Conservation (phyloP, 2,888 invertebrate genomes). For the Eretmocerus hayati region DNA sequence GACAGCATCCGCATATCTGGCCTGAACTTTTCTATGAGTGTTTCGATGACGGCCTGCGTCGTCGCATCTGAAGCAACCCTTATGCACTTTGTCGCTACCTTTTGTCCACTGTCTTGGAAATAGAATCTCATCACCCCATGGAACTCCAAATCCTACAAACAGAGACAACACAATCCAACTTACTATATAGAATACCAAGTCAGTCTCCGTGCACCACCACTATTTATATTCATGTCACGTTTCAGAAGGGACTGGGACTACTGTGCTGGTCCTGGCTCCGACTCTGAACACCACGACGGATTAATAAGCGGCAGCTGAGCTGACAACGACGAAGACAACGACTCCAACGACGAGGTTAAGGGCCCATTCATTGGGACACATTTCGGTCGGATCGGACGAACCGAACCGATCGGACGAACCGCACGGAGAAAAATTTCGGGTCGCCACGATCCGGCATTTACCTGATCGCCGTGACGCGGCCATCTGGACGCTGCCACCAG, state of each 20-base stretch:
- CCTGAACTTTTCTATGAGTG: slow-evolving; percentile 96
- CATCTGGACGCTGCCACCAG: too few species aligned
- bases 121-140: slow-evolving; percentile 99
- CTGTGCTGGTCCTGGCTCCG: too few species aligned
- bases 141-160: slow-evolving; percentile 83
- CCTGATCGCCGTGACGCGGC: too few species aligned
- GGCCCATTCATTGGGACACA: too few species aligned
- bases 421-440: too few species aligned
- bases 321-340: too few species aligned
- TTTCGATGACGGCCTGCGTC: slow-evolving; percentile 92
- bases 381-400: neutral
- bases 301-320: neutral
- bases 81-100: slow-evolving; percentile 98
- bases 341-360: too few species aligned
- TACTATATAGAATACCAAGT: too few species aligned
- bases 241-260: neutral
- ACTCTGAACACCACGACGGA: too few species aligned
- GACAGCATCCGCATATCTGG: slow-evolving; percentile 96
- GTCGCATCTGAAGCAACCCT: slow-evolving; percentile 95
- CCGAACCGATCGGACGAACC: too few species aligned
- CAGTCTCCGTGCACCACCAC: neutral
- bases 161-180: too few species aligned
- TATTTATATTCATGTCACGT: neutral
- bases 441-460: too few species aligned
- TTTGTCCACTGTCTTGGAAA: slow-evolving; percentile 97